Percentiles rank a stretch among this genome's conserved stretches.
These are phyloP conservation scores for Mastomys natalensis DNA, from an alignment of 2,113 vertebrate genomes.

Conservation along the genomic window DNA sequence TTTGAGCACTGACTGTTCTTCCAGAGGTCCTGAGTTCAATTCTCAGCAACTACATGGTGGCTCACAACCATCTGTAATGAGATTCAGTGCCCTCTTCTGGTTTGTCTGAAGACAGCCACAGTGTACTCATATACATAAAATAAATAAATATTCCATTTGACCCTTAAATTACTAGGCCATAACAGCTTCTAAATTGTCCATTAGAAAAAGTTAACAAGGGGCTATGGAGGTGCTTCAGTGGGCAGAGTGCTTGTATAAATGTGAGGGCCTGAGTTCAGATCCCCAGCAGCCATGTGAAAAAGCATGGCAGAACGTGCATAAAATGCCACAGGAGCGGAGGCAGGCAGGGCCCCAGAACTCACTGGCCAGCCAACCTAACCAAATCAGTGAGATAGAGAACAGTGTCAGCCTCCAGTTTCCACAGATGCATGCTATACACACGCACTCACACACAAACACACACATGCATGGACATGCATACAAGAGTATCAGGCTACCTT, in stretches of 20 bases:
- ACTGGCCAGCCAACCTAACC: background rate
- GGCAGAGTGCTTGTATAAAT: background rate
- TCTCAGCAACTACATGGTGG: too few relatives aligned
- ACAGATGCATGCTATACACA: too few relatives aligned
- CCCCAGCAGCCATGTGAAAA: background rate
- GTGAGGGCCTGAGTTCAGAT: background rate
- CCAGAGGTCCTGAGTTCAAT: too few relatives aligned
- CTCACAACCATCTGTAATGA: too few relatives aligned
- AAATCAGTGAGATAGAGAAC: background rate
- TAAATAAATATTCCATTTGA: background rate
- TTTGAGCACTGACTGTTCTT: too few relatives aligned
- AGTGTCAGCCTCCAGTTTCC: background rate
- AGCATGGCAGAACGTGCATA: background rate
- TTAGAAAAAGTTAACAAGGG: background rate
- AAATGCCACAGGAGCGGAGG: background rate
- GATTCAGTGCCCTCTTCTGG: too few relatives aligned
- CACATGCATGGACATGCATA: too few relatives aligned
- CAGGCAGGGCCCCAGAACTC: background rate
- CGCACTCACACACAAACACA: background rate
- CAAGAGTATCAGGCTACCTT: background rate
- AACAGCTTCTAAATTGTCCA: background rate
- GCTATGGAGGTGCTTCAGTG: background rate
- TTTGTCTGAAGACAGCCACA: too few relatives aligned
- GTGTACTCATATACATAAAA: too few relatives aligned
- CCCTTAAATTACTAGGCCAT: background rate